Evolutionary conservation across 2,888 invertebrate species (phyloP), one percentile per base, ranked within the genome.

Genomic region (Euspilapteryx auroguttella): DNA sequence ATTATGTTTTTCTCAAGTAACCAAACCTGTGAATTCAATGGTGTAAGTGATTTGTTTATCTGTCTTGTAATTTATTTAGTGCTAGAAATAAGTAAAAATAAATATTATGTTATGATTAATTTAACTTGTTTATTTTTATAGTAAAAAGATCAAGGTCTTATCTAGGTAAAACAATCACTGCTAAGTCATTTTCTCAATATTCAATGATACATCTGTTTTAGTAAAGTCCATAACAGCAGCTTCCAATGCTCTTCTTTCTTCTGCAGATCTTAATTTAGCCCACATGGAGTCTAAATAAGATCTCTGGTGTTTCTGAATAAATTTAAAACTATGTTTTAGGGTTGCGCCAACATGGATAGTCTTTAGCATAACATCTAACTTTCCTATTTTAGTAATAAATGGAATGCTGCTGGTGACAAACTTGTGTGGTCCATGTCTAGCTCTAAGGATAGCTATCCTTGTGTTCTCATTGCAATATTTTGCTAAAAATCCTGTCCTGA

Each of bases 391-490:
- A n/a, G 78, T 85, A 28, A 90, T 76, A 39, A 83, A 77, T 9
- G 90, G 88, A 37, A 91, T 44, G 33, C 79, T 65, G 45, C 85
- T 85, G 0, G 84, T 69, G 1, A 90, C 73, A 52, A 86, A 81
- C 44, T 71, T 79, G 46, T 91, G 88, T 3, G 89, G 87, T 0
- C 87, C 87, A 51, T 89, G 89, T 28, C 89, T 68, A 11, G 79
- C 77, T 44, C 87, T 78, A 27, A 91, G 71, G 17, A 91, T 76
- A 1, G 86, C 87, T 40, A 89, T 83, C 62, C 81, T 80, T 0
- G 90, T 90, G 32, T 80, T 78, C 38, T 82, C 79, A 58, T 90
- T 90, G 47, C 87, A 87, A 61, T 91, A 90, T 68, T 88, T 89
- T 13, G 86, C 84, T 48, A 79, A 64, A 43, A 90, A 86, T 13